These are phyloP conservation scores for Babyrousa celebensis DNA, from an alignment of 2,797 vertebrate species.

Conservation along the genomic window DNA sequence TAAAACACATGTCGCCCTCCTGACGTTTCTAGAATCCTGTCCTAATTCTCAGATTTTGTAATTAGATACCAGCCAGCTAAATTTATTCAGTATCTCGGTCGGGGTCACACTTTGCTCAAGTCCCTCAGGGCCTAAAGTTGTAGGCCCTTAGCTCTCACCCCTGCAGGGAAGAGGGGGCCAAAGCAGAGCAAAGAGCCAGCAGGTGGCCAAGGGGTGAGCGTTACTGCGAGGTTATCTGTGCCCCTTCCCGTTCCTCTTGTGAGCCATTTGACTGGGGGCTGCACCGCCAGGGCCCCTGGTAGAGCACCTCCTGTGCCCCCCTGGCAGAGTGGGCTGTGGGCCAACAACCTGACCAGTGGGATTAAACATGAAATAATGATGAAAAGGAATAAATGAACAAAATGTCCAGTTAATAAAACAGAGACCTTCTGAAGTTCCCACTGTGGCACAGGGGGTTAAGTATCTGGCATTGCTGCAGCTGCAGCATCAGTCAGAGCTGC, in stretches of 20 bases:
- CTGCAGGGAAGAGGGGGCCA: not conserved
- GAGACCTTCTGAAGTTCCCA: not conserved
- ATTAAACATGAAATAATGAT: not conserved
- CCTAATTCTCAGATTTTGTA: not conserved
- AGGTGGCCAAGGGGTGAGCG: accelerated
- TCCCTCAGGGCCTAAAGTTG: not conserved
- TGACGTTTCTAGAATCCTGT: not conserved
- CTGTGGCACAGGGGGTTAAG: too few species aligned
- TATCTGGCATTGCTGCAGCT: too few species aligned
- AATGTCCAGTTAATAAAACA: not conserved
- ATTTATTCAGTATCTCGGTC: not conserved
- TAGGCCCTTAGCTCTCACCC: not conserved
- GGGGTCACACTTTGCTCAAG: too few species aligned
- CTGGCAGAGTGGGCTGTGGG: too few species aligned
- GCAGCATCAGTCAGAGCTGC: too few species aligned
- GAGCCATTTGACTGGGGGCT: not conserved
- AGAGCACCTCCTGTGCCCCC: not conserved
- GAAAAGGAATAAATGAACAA: not conserved
- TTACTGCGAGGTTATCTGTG: not conserved
- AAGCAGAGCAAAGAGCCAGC: not conserved
- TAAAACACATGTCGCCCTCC: too few species aligned
- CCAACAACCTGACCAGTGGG: too few species aligned
- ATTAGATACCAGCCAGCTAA: not conserved
- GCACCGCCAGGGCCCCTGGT: not conserved
- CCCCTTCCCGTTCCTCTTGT: not conserved